These are phyloP conservation scores for Amblyraja radiata DNA, from an alignment of 2,797 vertebrate species.

Conservation along the genomic window DNA sequence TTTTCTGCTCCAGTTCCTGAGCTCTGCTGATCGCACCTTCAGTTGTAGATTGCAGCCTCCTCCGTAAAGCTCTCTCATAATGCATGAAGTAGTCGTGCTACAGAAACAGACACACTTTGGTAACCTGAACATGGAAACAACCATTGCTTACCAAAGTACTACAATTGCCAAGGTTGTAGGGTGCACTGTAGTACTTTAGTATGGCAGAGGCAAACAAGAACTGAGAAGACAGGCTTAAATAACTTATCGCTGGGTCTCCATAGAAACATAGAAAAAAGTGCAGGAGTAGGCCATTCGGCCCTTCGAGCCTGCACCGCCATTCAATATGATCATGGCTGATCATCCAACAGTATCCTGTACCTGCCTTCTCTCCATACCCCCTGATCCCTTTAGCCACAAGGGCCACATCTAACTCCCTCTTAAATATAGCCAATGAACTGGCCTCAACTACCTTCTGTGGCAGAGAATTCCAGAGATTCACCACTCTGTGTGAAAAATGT, in stretches of 20 bases:
- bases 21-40: background rate
- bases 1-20: background rate
- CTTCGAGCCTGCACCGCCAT: no score
- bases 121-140: background rate
- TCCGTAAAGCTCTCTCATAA: slow-evolving; percentile 12
- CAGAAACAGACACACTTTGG: background rate
- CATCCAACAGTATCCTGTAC: no score
- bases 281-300: no score
- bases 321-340: no score
- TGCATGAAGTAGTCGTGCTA: slow-evolving; percentile 18
- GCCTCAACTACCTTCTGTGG: no score
- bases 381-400: no score
- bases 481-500: no score
- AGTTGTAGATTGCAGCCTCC: background rate
- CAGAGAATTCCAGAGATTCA: no score
- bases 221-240: background rate
- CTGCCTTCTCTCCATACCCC: no score
- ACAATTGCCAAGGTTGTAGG: background rate
- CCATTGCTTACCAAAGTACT: background rate
- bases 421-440: no score
- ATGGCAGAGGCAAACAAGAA: background rate
- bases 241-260: background rate
- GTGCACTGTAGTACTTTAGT: background rate
- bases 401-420: no score
- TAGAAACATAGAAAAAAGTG: no score